Evolutionary conservation across 2,113 vertebrate genomes (phyloP), one percentile per base, ranked within the genome.

Genomic region (Chiloscyllium plagiosum): DNA sequence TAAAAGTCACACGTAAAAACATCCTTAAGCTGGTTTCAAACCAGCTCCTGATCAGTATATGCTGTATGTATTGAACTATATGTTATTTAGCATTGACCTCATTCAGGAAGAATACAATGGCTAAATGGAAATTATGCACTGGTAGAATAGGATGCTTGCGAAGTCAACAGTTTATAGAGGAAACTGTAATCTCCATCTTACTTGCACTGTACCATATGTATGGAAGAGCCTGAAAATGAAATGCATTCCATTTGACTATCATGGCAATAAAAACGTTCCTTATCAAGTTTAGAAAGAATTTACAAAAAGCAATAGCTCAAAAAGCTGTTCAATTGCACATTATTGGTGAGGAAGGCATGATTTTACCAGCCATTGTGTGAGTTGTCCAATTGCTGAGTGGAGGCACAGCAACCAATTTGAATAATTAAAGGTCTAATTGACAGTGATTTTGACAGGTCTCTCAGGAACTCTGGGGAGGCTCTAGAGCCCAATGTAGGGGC

Each of bases 251-350:
- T n/a, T 37, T 29, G 4, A 26, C 26, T 19, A 92, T 56, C 22
- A 47, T 15, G 37, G 24, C 4, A 70, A 12, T 33, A 76, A 76
- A 33, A 95, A 26, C n/a, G 61, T 61, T 10, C 66, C 70, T 95
- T 22, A 78, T 37, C 17, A 95, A 78, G 66, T 76, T 95, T 72
- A 50, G 1, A 24, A 80, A 72, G 76, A 42, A 80, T 42, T 5
- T 19, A 24, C 61, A 33, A 26, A 72, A 76, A 72, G 4, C 24
- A 72, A 52, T n/a, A 72, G 70, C 33, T 70, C 20, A 4, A 76
- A 50, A 37, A 98, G 97, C 97, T n/a, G 5, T 4, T 20, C 89
- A 93, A 65, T 29, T 56, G 29, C 66, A 37, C 65, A 93, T 66
- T 66, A 93, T 19, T 90, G 52, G 56, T 4, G 37, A 37, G 76